These are phyloP conservation scores for Mionectes olivaceus DNA, from an alignment of 2,797 vertebrate species.

Conservation along the genomic window DNA sequence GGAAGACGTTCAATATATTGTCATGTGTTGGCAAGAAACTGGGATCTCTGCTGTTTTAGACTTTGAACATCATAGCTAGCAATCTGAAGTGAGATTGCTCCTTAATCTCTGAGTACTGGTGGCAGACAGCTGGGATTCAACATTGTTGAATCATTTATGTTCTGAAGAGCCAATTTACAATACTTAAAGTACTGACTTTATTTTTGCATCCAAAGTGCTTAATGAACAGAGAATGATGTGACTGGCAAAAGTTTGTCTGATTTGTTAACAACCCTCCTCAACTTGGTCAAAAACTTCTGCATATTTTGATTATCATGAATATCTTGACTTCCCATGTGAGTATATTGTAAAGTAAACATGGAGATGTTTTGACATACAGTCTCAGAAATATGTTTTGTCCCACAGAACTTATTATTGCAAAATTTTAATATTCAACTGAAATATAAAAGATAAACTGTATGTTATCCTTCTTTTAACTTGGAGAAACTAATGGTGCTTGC, in stretches of 20 bases:
- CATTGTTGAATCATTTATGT: not conserved
- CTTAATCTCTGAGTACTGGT: not conserved
- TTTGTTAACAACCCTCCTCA: not conserved
- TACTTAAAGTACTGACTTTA: not conserved
- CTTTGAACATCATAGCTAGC: not conserved
- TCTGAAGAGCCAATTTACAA: not conserved
- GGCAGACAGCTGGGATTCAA: not conserved
- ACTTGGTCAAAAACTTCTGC: not conserved
- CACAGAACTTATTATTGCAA: not conserved
- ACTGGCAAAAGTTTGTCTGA: not conserved
- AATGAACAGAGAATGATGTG: not conserved
- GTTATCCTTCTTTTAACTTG: not conserved
- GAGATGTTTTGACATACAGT: not conserved
- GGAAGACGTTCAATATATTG: not conserved
- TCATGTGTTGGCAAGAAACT: not conserved
- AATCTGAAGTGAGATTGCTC: not conserved
- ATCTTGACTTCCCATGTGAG: not conserved
- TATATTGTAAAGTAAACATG: not conserved
- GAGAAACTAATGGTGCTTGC: not conserved
- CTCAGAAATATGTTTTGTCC: not conserved
- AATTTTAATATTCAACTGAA: not conserved
- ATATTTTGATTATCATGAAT: not conserved
- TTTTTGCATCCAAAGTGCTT: not conserved
- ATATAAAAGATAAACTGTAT: not conserved
- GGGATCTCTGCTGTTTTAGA: not conserved